Percentiles rank a stretch among this genome's conserved stretches.
Evolutionary conservation across 1,140 invertebrate genomes (phyloP).

Genomic region (Calosoma granatense): DNA sequence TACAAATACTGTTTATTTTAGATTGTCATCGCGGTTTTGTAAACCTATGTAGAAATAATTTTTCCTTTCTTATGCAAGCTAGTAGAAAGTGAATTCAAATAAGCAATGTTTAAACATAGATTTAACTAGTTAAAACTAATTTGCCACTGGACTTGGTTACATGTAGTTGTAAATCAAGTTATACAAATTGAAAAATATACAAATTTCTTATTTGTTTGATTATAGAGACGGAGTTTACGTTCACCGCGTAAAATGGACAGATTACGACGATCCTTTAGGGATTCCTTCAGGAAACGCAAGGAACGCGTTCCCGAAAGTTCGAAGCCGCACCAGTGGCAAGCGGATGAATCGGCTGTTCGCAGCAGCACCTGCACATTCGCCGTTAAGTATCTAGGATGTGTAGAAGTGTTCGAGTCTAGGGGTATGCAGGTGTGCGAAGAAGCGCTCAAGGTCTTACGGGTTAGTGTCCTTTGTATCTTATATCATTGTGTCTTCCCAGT

Average conservation of each 20-base stretch:
- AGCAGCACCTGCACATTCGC: constrained; percentile 93
- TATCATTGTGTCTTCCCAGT: background rate
- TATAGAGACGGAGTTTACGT: constrained; percentile 49
- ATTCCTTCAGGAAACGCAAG: constrained; percentile 81
- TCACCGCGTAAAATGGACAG: constrained; percentile 82
- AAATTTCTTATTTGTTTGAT: too few relatives aligned
- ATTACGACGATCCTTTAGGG: constrained; percentile 79
- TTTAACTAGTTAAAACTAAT: too few relatives aligned
- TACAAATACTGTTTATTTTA: too few relatives aligned
- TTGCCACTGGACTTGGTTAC: too few relatives aligned
- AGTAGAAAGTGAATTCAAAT: too few relatives aligned
- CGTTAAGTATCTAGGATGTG: constrained; percentile 98
- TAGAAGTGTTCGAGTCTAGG: constrained; percentile 97
- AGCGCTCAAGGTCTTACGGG: constrained; percentile 86
- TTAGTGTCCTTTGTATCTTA: constrained; percentile 38
- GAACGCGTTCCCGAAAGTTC: constrained; percentile 77
- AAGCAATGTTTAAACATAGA: too few relatives aligned
- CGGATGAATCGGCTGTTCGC: constrained; percentile 92
- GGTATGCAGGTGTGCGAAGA: constrained; percentile 99
- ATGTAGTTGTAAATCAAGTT: too few relatives aligned
- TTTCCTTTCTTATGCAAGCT: too few relatives aligned
- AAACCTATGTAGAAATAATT: too few relatives aligned
- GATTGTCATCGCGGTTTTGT: too few relatives aligned
- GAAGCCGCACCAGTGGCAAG: constrained; percentile 95
- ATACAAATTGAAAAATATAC: too few relatives aligned